Evolutionary conservation across 2,888 invertebrate species (phyloP).

Genomic region (Sphaerophoria taeniata): DNA sequence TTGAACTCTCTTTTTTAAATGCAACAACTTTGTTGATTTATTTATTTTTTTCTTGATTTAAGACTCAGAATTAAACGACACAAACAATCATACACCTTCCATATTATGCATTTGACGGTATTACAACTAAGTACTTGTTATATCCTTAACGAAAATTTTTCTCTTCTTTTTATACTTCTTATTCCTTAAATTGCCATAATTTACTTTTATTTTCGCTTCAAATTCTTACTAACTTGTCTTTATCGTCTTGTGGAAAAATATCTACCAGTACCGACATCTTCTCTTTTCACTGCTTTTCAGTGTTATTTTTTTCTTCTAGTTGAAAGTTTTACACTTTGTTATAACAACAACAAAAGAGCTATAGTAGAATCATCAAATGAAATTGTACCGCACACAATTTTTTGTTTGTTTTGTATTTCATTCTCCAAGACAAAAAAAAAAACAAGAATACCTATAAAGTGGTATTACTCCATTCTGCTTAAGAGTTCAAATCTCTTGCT

Average conservation of each 20-base stretch:
- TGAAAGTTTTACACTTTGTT: conserved; percentile 69
- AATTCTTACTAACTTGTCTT: conserved; percentile 60
- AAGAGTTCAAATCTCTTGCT: background rate
- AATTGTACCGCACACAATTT: conserved; percentile 59
- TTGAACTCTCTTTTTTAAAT: too few species aligned
- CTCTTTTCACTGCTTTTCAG: too few species aligned
- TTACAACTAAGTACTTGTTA: conserved; percentile 69
- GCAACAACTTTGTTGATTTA: too few species aligned
- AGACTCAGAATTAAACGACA: too few species aligned
- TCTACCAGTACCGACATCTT: background rate
- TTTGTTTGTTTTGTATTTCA: conserved; percentile 28
- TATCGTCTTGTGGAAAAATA: conserved; percentile 17
- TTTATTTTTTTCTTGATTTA: too few species aligned
- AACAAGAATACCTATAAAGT: conserved; percentile 25
- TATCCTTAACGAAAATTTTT: conserved; percentile 69
- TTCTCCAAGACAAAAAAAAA: conserved; percentile 17
- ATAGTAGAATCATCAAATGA: conserved; percentile 65
- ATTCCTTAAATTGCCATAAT: conserved; percentile 72
- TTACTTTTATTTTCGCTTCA: conserved; percentile 75
- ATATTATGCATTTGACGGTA: background rate
- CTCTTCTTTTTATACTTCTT: conserved; percentile 59
- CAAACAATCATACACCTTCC: background rate
- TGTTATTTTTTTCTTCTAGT: too few species aligned
- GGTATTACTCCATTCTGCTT: conserved; percentile 12
- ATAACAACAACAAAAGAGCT: conserved; percentile 44